phyloP scores from a whole-genome alignment of 2,797 vertebrate species.

The Toxotes lorentzi region DNA sequence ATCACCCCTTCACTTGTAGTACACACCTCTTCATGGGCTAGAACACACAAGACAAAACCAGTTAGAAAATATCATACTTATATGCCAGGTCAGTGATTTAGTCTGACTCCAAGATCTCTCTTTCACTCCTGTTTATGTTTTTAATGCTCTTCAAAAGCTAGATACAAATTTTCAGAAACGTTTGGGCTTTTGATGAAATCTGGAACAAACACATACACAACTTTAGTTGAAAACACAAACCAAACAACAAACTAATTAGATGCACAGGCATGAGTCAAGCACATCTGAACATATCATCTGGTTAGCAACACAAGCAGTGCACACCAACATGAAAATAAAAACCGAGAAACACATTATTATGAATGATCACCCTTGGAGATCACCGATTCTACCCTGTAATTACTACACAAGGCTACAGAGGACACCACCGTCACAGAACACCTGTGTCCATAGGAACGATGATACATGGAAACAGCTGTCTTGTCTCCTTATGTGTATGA shows the following conservation, averaged over 20 bases:
- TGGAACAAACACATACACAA: not conserved
- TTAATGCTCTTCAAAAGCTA: not conserved
- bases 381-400: slow-evolving; percentile 48
- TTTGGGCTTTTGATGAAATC: not conserved
- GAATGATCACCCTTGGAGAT: slow-evolving; percentile 31
- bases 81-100: not conserved
- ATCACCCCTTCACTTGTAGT: slow-evolving; percentile 94
- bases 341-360: slow-evolving; percentile 7
- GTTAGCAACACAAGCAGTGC: slow-evolving; percentile 6
- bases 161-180: not conserved
- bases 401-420: slow-evolving; percentile 28
- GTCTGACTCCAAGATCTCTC: not conserved
- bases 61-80: not conserved
- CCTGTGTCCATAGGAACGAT: slow-evolving; percentile 43
- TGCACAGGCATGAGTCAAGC: not conserved
- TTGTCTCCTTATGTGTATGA: slow-evolving; percentile 10
- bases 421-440: slow-evolving; percentile 51
- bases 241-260: not conserved
- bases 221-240: not conserved
- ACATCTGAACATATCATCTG: not conserved
- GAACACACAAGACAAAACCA: slow-evolving; percentile 26
- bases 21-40: slow-evolving; percentile 97
- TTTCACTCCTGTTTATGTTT: not conserved
- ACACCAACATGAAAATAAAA: not conserved
- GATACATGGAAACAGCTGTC: slow-evolving; percentile 65